Percentiles rank a stretch among this genome's conserved stretches.
These are phyloP conservation scores for Sphecodes monilicornis DNA, from an alignment of 2,888 invertebrate genomes.

Conservation along the genomic window DNA sequence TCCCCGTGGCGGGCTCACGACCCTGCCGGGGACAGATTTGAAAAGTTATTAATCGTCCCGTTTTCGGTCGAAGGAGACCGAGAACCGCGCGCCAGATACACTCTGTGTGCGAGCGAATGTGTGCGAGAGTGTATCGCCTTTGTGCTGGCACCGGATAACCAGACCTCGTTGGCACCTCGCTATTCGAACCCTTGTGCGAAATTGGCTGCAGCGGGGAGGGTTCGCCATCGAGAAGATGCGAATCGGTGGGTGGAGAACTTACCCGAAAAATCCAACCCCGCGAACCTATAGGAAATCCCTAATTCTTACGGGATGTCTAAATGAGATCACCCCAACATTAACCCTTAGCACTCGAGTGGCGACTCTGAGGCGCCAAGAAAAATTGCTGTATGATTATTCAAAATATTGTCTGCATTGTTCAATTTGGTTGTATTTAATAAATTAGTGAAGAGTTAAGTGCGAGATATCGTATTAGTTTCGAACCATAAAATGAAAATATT, in stretches of 20 bases:
- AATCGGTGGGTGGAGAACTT: constrained; percentile 65
- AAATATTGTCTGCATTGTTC: too few relatives aligned
- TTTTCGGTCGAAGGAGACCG: constrained; percentile 68
- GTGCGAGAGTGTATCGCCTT: constrained; percentile 30
- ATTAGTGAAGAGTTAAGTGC: too few relatives aligned
- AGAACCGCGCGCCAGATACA: constrained; percentile 7
- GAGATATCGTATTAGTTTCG: too few relatives aligned
- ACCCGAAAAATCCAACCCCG: too few relatives aligned
- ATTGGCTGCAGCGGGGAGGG: constrained; percentile 43
- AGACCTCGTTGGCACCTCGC: constrained; percentile 60
- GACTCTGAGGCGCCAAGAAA: too few relatives aligned
- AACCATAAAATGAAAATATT: too few relatives aligned
- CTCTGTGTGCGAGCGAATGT: not conserved
- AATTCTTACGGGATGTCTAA: too few relatives aligned
- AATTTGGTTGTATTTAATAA: too few relatives aligned
- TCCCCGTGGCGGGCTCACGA: constrained; percentile 55
- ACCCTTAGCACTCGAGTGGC: too few relatives aligned
- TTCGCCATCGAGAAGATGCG: constrained; percentile 63
- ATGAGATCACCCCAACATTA: too few relatives aligned
- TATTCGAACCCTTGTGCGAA: constrained; percentile 50
- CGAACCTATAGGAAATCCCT: too few relatives aligned
- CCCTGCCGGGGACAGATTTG: constrained; percentile 82
- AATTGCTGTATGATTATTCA: too few relatives aligned
- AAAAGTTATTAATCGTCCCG: constrained; percentile 83
- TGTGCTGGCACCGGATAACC: constrained; percentile 56